Base-by-base conservation (phyloP, 2,113 vertebrate species). In the Malurus cyaneus region DNA sequence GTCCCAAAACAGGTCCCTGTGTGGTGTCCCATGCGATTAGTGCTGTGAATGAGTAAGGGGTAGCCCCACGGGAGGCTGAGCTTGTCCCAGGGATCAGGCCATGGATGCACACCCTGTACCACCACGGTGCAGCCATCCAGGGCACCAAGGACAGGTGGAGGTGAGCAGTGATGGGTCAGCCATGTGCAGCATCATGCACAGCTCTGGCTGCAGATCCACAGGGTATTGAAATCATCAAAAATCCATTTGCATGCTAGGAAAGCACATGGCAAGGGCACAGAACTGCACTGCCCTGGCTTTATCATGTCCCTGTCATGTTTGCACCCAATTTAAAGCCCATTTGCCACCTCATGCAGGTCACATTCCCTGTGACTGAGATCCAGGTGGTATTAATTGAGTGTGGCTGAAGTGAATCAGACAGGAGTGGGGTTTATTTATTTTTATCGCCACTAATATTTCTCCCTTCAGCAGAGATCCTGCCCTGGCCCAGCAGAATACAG, bases 401-500 rank as follows among this genome's bases (percentile, higher is more conserved):
- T 12, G 5, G 52, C 69, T 59, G 70, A 79, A 61, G 72, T 59
- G 34, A 79, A 87, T 76, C 82, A 78, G 64, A 56, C 69, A 29
- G 29, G 42, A 94, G 86, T 65, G 54, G 29, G 29, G 10, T 88
- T 96, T 89, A 47, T 81, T 95, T 88, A 52, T 86, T 94, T 80
- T 91, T 80, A 78, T 80, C 72, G 57, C 56, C 56, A 59, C 92
- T 89, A 95, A 82, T 83, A 90, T 92, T 92, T 91, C 88, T 94
- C 80, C 69, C 86, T 89, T 85, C 83, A 50, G 78, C 61, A 54
- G 88, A 82, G 88, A 71, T 94, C 88, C 65, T 61, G 91, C 70
- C 47, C 91, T 74, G 78, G 85, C 91, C 91, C 80, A 82, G 70
- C 84, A 91, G 92, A 94, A 88, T 92, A 96, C 62, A 91, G 90